Conservation (phyloP, 2,113 vertebrate genomes). For the Caloenas nicobarica region DNA sequence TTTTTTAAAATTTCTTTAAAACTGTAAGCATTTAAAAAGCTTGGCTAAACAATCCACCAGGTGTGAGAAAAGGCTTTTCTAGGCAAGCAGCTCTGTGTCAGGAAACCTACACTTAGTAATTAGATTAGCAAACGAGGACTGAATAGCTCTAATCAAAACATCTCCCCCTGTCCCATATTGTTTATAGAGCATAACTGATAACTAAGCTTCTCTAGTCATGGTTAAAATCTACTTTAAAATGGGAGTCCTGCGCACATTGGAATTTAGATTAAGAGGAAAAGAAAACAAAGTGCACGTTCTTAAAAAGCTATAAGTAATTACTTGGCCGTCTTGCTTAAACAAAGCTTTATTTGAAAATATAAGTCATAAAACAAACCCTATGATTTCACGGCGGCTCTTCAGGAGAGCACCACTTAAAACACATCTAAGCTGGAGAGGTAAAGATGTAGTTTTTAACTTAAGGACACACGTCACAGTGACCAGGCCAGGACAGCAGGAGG, state of each 20-base stretch:
- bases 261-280: constrained; percentile 56
- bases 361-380: neutral
- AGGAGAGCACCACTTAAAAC: neutral
- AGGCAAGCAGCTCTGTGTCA: constrained; percentile 62
- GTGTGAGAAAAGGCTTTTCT: constrained; percentile 81
- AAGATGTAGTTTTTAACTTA: neutral
- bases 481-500: neutral
- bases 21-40: constrained; percentile 85
- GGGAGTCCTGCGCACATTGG: neutral
- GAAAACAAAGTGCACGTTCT: constrained; percentile 45
- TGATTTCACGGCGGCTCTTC: neutral
- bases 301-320: neutral
- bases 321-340: neutral
- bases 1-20: constrained; percentile 40
- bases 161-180: neutral
- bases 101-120: constrained; percentile 78
- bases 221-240: constrained; percentile 48
- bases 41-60: constrained; percentile 86
- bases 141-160: constrained; percentile 37
- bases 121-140: constrained; percentile 78
- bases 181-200: constrained; percentile 35
- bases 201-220: constrained; percentile 49
- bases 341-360: neutral
- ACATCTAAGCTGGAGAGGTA: neutral
- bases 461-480: neutral